phyloP scores from a whole-genome alignment of 2,888 invertebrate genomes.

The Brachyptera putata region DNA sequence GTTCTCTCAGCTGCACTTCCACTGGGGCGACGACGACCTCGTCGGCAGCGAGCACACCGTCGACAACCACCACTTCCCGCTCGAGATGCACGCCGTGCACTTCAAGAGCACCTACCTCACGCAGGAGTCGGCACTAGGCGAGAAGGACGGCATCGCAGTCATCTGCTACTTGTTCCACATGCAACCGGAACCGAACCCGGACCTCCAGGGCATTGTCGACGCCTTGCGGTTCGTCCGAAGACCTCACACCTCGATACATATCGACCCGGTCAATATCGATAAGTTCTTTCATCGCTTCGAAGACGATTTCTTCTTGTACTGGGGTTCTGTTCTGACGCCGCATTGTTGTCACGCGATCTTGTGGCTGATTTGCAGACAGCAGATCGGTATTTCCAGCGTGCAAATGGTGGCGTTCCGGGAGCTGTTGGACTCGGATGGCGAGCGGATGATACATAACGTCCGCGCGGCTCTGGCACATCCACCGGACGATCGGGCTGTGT shows the following conservation, averaged over 20 bases:
- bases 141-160: slow-evolving; percentile 54
- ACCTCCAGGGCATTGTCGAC: slow-evolving; percentile 46
- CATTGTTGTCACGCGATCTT: slow-evolving; percentile 49
- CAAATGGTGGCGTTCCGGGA: slow-evolving; percentile 57
- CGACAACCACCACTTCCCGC: slow-evolving; percentile 52
- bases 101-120: slow-evolving; percentile 58
- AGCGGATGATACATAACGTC: slow-evolving; percentile 52
- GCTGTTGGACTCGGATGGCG: slow-evolving; percentile 46
- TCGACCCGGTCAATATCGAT: slow-evolving; percentile 52
- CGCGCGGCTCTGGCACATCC: slow-evolving; percentile 52
- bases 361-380: slow-evolving; percentile 58
- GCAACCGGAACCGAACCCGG: slow-evolving; percentile 13
- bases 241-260: slow-evolving; percentile 50
- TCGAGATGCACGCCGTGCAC: slow-evolving; percentile 60
- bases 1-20: slow-evolving; percentile 64
- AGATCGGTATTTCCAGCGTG: slow-evolving; percentile 53
- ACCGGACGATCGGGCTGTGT: slow-evolving; percentile 46
- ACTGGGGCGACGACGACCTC: slow-evolving; percentile 60
- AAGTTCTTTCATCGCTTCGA: slow-evolving; percentile 52
- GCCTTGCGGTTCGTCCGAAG: slow-evolving; percentile 50
- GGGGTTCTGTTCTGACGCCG: slow-evolving; percentile 52
- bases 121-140: slow-evolving; percentile 56
- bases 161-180: slow-evolving; percentile 55
- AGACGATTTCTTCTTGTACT: slow-evolving; percentile 61
- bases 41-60: slow-evolving; percentile 63